phyloP scores from a whole-genome alignment of 2,888 invertebrate species.

The Phoenoteleia sp. region DNA sequence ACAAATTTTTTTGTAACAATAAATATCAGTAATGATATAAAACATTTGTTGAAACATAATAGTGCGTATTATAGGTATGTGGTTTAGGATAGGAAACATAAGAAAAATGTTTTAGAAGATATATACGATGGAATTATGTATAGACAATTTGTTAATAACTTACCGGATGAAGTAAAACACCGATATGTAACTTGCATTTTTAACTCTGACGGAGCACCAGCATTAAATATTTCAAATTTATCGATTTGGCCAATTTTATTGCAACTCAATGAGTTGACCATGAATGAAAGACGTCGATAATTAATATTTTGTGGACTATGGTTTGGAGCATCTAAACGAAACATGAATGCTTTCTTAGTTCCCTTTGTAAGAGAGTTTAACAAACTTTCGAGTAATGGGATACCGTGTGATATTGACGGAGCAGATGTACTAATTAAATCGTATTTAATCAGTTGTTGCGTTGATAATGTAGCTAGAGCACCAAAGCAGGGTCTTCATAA shows the following conservation, averaged over 20 bases:
- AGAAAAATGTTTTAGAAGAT: not conserved
- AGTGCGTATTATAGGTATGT: not conserved
- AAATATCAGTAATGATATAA: too few relatives aligned
- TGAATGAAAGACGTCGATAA: not conserved
- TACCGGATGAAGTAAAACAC: not conserved
- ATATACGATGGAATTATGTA: slow-evolving; percentile 6
- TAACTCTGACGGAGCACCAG: not conserved
- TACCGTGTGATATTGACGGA: too few relatives aligned
- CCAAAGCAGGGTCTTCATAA: too few relatives aligned
- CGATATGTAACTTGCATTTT: not conserved
- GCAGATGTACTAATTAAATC: too few relatives aligned
- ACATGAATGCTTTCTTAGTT: slow-evolving; percentile 23
- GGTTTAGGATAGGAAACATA: not conserved
- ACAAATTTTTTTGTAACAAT: slow-evolving; percentile 16
- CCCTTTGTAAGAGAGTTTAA: slow-evolving; percentile 36
- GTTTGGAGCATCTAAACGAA: not conserved
- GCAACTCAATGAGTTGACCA: not conserved
- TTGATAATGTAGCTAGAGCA: too few relatives aligned
- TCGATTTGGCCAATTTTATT: not conserved
- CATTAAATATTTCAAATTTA: not conserved
- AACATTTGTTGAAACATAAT: not conserved
- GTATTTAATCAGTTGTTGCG: too few relatives aligned
- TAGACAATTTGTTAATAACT: not conserved
- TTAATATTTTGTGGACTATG: not conserved
- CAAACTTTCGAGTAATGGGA: too few relatives aligned